Evolutionary conservation across 2,888 invertebrate species (phyloP), one percentile per base, ranked within the genome.

Genomic region (Erebia palarica): DNA sequence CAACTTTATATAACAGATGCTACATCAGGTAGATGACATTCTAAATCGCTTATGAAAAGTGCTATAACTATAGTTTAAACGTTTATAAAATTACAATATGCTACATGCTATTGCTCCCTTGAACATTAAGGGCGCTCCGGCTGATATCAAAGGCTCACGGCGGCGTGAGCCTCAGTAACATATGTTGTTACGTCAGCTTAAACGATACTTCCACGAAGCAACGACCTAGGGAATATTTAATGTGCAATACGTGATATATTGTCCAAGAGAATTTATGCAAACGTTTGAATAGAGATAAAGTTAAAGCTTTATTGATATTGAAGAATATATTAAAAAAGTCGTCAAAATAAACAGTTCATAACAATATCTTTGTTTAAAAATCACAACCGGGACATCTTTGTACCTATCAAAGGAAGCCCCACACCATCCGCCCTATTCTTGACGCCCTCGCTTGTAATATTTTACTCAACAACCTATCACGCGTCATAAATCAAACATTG

Each of bases 401-500:
- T 63, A 36, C 36, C 36, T 36, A 14, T 9, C 42, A 55, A 73
- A 69, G 61, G 66, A 71, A 71, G 63, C 49, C 21, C 61, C 65
- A 53, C 59, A 66, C 61, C 63, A 53, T 13, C 65, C 74, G 76
- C 73, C 73, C 73, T 69, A 71, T 75, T 76, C 76, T 75, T 72
- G 65, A 72, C 77, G 70, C 81, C 78, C 78, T 76, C 80, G 61
- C 72, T 66, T 69, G 75, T 78, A 80, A 83, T 84, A 83, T 82
- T 82, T 80, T 80, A 81, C 83, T 85, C 83, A 83, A 82, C 82
- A 80, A 79, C 81, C 82, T 85, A 85, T 85, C 85, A 80, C 75
- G 80, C 75, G 73, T 81, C 84, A 85, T 91, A 88, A 90, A 91
- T 88, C 90, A 89, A 84, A 86, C 82, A 84, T 83, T 82, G 82